Conservation (phyloP, 1,140 invertebrate genomes). For the Nymphalis io region DNA sequence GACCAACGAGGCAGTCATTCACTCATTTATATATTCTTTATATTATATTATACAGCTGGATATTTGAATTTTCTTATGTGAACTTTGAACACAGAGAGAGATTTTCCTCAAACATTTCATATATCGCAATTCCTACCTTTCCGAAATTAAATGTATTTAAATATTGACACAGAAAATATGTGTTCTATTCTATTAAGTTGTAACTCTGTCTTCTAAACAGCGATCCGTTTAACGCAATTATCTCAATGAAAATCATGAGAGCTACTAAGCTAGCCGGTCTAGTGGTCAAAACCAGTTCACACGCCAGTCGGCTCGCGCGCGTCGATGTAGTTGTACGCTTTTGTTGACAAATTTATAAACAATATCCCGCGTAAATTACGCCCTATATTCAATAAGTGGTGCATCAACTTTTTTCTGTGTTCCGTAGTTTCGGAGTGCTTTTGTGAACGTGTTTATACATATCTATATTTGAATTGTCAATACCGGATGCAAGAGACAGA, state of each 20-base stretch:
- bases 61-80: too few species aligned
- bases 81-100: too few species aligned
- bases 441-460: slow-evolving; percentile 50
- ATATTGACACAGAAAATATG: slow-evolving; percentile 24
- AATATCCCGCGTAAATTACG: slow-evolving; percentile 46
- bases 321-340: slow-evolving; percentile 36
- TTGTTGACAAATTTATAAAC: slow-evolving; percentile 11
- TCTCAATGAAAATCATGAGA: slow-evolving; percentile 46
- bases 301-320: slow-evolving; percentile 44
- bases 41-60: too few species aligned
- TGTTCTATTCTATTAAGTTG: slow-evolving; percentile 46
- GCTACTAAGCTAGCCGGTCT: slow-evolving; percentile 21
- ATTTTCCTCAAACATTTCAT: too few species aligned
- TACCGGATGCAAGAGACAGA: slow-evolving; percentile 54
- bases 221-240: slow-evolving; percentile 48
- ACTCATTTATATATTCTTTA: too few species aligned
- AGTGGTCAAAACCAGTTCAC: slow-evolving; percentile 19
- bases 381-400: slow-evolving; percentile 41
- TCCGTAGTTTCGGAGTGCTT: slow-evolving; percentile 39
- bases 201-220: slow-evolving; percentile 46
- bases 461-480: slow-evolving; percentile 38
- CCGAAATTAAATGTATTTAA: too few species aligned
- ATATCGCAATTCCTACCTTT: too few species aligned
- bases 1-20: too few species aligned
- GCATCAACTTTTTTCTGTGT: slow-evolving; percentile 53